Evolutionary conservation across 1,140 invertebrate species (phyloP).

Genomic region (Brachionus rubens): DNA sequence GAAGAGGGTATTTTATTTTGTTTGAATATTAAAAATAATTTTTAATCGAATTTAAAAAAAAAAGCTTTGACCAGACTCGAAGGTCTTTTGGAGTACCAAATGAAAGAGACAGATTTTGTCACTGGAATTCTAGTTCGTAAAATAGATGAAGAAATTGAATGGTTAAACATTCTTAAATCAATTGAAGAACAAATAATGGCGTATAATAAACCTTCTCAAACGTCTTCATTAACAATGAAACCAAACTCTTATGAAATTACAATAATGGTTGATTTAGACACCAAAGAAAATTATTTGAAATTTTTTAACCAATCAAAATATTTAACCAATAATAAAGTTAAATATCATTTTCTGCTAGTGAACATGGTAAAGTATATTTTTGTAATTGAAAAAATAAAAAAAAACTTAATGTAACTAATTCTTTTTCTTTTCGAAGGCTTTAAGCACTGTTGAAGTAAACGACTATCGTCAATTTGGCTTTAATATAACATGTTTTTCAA

Average conservation of each 20-base stretch:
- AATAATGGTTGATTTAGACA: slow-evolving; percentile 10
- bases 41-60: background rate
- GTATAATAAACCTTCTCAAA: background rate
- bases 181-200: slow-evolving; percentile 18
- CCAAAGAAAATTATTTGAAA: background rate
- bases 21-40: background rate
- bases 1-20: slow-evolving; percentile 78
- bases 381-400: background rate
- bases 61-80: slow-evolving; percentile 32
- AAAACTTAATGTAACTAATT: too few species aligned
- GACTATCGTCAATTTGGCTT: slow-evolving; percentile 21
- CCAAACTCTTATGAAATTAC: slow-evolving; percentile 3
- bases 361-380: too few species aligned
- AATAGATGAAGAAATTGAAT: background rate
- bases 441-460: background rate
- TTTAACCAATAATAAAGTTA: background rate
- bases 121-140: slow-evolving; percentile 19
- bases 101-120: slow-evolving; percentile 31
- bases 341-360: slow-evolving; percentile 34
- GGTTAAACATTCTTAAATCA: slow-evolving; percentile 3
- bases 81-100: slow-evolving; percentile 25
- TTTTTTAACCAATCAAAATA: slow-evolving; percentile 33
- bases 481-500: slow-evolving; percentile 41
- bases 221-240: background rate
- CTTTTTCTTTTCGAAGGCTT: background rate